Conservation (phyloP, 2,888 invertebrate species). For the Melanchra persicariae region DNA sequence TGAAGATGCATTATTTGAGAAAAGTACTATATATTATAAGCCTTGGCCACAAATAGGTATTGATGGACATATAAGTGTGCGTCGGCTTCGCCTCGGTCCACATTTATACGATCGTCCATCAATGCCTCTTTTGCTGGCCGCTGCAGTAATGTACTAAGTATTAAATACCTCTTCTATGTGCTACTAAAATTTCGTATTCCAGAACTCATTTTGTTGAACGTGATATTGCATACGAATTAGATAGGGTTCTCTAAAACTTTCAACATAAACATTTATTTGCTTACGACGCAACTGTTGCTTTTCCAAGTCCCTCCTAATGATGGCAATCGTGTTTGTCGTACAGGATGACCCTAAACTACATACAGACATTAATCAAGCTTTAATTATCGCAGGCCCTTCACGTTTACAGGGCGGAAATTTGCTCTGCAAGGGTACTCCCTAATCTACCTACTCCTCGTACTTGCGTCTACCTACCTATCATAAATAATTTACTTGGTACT, state of each 20-base stretch:
- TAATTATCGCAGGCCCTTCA: constrained; percentile 69
- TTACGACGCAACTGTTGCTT: constrained; percentile 44
- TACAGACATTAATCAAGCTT: constrained; percentile 69
- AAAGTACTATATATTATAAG: too few relatives aligned
- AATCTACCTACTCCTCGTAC: constrained; percentile 63
- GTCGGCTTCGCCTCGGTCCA: too few relatives aligned
- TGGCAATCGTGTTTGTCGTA: constrained; percentile 54
- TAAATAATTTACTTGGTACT: constrained; percentile 37
- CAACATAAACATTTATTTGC: constrained; percentile 24
- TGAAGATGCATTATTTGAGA: too few relatives aligned
- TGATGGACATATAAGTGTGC: too few relatives aligned
- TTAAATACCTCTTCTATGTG: constrained; percentile 11
- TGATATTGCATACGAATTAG: constrained; percentile 48
- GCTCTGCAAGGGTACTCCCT: constrained; percentile 61
- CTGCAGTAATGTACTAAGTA: too few relatives aligned
- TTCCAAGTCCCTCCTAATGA: constrained; percentile 37
- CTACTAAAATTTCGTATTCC: constrained; percentile 4
- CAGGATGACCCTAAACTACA: constrained; percentile 55
- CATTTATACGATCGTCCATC: too few relatives aligned
- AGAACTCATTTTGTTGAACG: constrained; percentile 18
- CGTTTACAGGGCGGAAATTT: constrained; percentile 71
- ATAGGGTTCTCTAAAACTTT: constrained; percentile 15
- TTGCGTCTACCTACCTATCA: constrained; percentile 35
- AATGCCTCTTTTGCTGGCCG: too few relatives aligned
- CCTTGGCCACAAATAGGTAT: too few relatives aligned